These are phyloP conservation scores for Apodemia zela DNA, from an alignment of 2,888 invertebrate genomes.

Conservation along the genomic window DNA sequence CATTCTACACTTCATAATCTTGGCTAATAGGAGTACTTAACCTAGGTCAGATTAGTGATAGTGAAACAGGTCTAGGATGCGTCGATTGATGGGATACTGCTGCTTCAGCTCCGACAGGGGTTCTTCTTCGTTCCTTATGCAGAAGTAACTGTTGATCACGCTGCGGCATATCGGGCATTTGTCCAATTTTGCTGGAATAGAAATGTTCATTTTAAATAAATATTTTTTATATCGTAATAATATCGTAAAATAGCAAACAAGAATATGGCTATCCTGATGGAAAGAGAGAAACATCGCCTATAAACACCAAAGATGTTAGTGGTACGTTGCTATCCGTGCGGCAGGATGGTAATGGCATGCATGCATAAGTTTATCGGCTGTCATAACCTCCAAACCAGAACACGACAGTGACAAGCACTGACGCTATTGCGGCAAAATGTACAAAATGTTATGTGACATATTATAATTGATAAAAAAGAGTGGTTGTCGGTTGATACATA, in stretches of 20 bases:
- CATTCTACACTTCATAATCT: neutral
- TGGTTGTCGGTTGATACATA: too few species aligned
- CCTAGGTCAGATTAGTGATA: conserved; percentile 54
- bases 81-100: conserved; percentile 83
- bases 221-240: neutral
- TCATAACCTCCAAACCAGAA: too few species aligned
- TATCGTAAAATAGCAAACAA: too few species aligned
- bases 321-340: too few species aligned
- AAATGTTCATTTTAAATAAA: neutral
- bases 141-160: conserved; percentile 90
- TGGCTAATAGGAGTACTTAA: conserved; percentile 15
- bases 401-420: too few species aligned
- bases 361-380: too few species aligned
- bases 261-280: neutral
- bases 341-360: too few species aligned
- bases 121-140: conserved; percentile 89
- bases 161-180: conserved; percentile 94
- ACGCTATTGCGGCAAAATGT: too few species aligned
- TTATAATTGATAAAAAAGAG: too few species aligned
- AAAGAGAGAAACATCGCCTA: neutral
- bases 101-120: conserved; percentile 77
- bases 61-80: conserved; percentile 87
- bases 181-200: conserved; percentile 84
- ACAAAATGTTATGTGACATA: too few species aligned
- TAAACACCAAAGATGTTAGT: too few species aligned